These are phyloP conservation scores for Acleris literana DNA, from an alignment of 2,888 invertebrate genomes.

Conservation along the genomic window DNA sequence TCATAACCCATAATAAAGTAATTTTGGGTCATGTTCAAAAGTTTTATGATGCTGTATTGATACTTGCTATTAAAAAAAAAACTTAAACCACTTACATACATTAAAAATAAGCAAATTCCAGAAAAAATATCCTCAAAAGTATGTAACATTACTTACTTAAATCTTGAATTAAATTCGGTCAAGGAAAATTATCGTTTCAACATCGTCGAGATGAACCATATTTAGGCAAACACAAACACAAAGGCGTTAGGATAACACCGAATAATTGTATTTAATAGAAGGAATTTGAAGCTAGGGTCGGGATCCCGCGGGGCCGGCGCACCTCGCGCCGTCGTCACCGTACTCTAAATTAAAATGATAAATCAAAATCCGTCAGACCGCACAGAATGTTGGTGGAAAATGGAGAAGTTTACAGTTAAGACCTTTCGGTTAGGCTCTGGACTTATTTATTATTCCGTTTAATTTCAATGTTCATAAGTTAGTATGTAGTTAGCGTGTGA, in stretches of 20 bases:
- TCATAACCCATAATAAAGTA: too few relatives aligned
- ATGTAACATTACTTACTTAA: too few relatives aligned
- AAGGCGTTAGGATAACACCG: slow-evolving; percentile 35
- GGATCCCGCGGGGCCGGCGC: slow-evolving; percentile 60
- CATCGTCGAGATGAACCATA: slow-evolving; percentile 19
- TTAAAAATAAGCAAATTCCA: too few relatives aligned
- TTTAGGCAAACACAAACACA: slow-evolving; percentile 31
- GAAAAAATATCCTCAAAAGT: too few relatives aligned
- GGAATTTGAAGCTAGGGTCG: slow-evolving; percentile 66
- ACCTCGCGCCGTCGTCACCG: slow-evolving; percentile 69
- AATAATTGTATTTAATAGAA: slow-evolving; percentile 58
- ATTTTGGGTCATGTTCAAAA: too few relatives aligned
- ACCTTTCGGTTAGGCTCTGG: slow-evolving; percentile 14
- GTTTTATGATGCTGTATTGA: too few relatives aligned
- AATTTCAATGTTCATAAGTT: slow-evolving; percentile 19
- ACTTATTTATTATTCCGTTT: slow-evolving; percentile 24
- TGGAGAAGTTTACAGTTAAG: slow-evolving; percentile 30
- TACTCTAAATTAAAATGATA: slow-evolving; percentile 80
- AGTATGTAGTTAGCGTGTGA: slow-evolving; percentile 3
- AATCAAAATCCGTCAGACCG: slow-evolving; percentile 76
- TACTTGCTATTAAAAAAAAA: too few relatives aligned
- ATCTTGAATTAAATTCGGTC: background rate
- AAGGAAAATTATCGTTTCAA: slow-evolving; percentile 31
- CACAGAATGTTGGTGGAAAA: slow-evolving; percentile 36
- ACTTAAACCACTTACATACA: too few relatives aligned